phyloP scores from a whole-genome alignment of 1,140 invertebrate species.

The Vanessa atalanta region DNA sequence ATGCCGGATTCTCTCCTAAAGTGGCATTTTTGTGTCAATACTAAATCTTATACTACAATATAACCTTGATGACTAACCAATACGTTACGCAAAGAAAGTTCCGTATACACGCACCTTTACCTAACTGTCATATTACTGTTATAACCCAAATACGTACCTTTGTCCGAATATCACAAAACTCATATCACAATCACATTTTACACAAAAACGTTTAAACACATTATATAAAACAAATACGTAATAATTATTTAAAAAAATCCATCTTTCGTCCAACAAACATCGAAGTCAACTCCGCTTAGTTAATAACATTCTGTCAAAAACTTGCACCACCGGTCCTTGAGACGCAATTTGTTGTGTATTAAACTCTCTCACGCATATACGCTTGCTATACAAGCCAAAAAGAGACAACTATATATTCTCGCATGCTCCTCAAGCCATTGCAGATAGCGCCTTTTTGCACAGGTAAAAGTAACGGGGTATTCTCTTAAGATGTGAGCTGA shows the following conservation, averaged over 20 bases:
- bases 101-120: constrained; percentile 46
- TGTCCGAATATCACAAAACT: constrained; percentile 36
- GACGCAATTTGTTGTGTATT: constrained; percentile 44
- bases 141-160: constrained; percentile 47
- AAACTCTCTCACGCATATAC: constrained; percentile 28
- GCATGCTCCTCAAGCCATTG: constrained; percentile 39
- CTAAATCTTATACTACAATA: background rate
- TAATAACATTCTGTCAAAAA: constrained; percentile 75
- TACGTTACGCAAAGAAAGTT: constrained; percentile 55
- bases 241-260: constrained; percentile 48
- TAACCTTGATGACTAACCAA: constrained; percentile 64
- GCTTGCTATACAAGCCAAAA: constrained; percentile 32
- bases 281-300: constrained; percentile 55
- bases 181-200: constrained; percentile 40
- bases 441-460: constrained; percentile 78
- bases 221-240: constrained; percentile 2
- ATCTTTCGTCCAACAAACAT: constrained; percentile 43
- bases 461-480: constrained; percentile 78
- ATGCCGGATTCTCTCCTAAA: background rate
- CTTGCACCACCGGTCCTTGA: constrained; percentile 69
- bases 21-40: background rate
- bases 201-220: constrained; percentile 30
- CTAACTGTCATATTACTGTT: constrained; percentile 42
- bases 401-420: constrained; percentile 40
- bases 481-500: constrained; percentile 76